phyloP scores from a whole-genome alignment of 2,888 invertebrate genomes.

The Pheosia tremula region DNA sequence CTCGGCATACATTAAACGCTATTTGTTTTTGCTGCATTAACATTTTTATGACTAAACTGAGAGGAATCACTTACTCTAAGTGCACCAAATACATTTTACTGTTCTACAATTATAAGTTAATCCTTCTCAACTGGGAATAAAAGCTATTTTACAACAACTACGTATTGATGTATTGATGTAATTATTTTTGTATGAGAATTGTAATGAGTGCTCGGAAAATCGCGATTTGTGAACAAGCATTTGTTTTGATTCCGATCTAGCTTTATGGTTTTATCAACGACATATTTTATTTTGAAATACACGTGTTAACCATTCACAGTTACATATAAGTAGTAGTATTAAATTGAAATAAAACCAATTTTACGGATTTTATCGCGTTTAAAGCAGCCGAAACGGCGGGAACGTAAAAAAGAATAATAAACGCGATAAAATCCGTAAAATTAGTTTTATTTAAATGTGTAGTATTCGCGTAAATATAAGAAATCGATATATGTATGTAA shows the following conservation, averaged over 20 bases:
- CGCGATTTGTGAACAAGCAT: slow-evolving; percentile 30
- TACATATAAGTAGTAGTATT: no score
- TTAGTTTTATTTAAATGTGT: no score
- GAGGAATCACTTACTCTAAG: slow-evolving; percentile 75
- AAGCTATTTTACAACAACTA: slow-evolving; percentile 14
- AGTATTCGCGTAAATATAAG: no score
- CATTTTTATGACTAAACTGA: slow-evolving; percentile 83
- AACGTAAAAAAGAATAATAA: no score
- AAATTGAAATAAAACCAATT: no score
- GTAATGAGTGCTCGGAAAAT: slow-evolving; percentile 37
- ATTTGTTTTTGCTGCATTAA: slow-evolving; percentile 82
- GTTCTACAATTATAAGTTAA: slow-evolving; percentile 8
- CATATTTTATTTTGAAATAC: not conserved
- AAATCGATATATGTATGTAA: no score
- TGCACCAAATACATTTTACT: slow-evolving; percentile 44
- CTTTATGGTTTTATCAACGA: slow-evolving; percentile 17
- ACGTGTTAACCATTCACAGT: no score
- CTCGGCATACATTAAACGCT: slow-evolving; percentile 78
- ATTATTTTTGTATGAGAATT: slow-evolving; percentile 17
- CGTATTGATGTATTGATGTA: not conserved
- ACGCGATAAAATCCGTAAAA: no score
- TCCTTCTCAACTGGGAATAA: slow-evolving; percentile 22
- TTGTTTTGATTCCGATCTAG: slow-evolving; percentile 35
- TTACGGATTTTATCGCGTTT: no score
- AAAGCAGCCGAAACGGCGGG: no score